Base-by-base conservation (phyloP, 2,888 invertebrate genomes). In the Ctena decussata region DNA sequence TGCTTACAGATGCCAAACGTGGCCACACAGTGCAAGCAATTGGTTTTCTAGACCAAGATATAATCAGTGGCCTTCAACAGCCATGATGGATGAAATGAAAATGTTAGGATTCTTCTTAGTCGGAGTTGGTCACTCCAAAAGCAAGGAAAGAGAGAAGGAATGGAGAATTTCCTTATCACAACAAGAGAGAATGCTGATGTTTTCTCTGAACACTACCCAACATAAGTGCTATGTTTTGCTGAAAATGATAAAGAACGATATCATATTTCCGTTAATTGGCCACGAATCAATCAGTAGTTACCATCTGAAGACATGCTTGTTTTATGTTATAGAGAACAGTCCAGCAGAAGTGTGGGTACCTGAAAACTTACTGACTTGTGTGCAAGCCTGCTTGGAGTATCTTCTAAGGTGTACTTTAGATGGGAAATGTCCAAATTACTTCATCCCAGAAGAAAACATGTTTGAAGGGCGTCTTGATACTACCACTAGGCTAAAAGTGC, bases 401-500 rank as follows among this genome's bases (percentile, higher is more conserved):
- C 27, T 73, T 2, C 46, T 12, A 12, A 21, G 8, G n/a, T 73
- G 73, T 41, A 30, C 39, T 15, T 18, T n/a, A n/a, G 11, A 73
- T 2, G 2, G 44, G 0, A 24, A 46, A n/a, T 46, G 73, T 39
- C 73, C 73, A 21, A 41, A 73, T 27, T 73, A 73, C 27, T 73
- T 73, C 73, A 73, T 73, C 18, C 41, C 41, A 11, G 73, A 39
- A 24, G 44, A 73, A 44, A 73, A 73, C 24, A 73, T 73, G 73
- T 73, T 73, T 27, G 30, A 32, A 21, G 39, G 60, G 18, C 11
- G 27, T 27, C 8, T 69, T 11, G 69, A 69, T 21, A 11, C 27
- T 15, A 11, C 5, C 5, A 6, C 6, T 11, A 12, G 6, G 6
- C 18, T 5, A 37, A n/a, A 21, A 24, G 11, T 32, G 18, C 3